Base-by-base conservation (phyloP, 2,888 invertebrate genomes). In the Proisotoma minuta region DNA sequence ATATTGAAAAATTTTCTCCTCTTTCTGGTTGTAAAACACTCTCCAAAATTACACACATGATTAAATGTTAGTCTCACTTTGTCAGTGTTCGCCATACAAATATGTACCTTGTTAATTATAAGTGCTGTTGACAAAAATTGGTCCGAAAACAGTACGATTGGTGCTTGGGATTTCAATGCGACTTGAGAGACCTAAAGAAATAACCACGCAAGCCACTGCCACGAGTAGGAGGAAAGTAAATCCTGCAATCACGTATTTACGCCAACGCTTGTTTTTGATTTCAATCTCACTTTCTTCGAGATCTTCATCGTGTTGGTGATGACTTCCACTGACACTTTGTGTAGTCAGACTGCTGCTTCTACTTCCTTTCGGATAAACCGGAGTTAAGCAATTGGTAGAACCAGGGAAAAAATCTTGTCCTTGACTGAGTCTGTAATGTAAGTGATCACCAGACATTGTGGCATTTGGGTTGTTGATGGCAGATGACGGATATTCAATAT, bases 201-300 rank as follows among this genome's bases (percentile, higher is more conserved):
- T 23, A 20, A 59, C 12, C n/a, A 62, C 58, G 54, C 53, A 59
- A 8, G 51, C 26, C 3, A 62, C 40, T 3, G 62, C 57, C 40
- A 62, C 49, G 8, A 62, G 8, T 1, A 62, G 53, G 20, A 62
- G 58, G 54, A 58, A 62, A 29, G 58, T 54, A 18, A 57, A 58
- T 26, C 56, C 56, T 3, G n/a, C 24, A 43, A 56, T 18, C 18
- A 56, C 47, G 20, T 24, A 43, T 26, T 43, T 40, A 18, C 39
- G n/a, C 3, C 39, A 39, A 20, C 28, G 15, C 28, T 23, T 29
- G 2, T 54, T 20, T 24, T 34, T 54, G 4, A n/a, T n/a, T 4
- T 27, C 15, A n/a, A 22, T 4, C 18, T 54, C 53, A 20, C 2
- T 3, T 15, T 56, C 29, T 28, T 18, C 52, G 26, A 5, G 27